Evolutionary conservation across 2,888 invertebrate genomes (phyloP).

Genomic region (Cantharis lateralis): DNA sequence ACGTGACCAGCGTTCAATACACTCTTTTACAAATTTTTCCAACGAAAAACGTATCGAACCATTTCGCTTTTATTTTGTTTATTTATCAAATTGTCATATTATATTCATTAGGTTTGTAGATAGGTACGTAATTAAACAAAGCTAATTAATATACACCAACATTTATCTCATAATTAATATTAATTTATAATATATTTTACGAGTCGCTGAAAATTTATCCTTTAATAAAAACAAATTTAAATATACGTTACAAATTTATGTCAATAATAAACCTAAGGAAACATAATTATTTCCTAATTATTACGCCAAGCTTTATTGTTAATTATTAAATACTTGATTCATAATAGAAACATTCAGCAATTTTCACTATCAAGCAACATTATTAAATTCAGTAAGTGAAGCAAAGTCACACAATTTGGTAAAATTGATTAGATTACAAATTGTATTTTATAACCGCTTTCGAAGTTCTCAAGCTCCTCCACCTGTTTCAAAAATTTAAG

Average conservation of each 20-base stretch:
- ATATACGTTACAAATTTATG: background rate
- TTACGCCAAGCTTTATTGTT: background rate
- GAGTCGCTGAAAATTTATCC: background rate
- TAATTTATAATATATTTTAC: background rate
- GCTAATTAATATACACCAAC: background rate
- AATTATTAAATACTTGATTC: background rate
- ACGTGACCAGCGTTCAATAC: background rate
- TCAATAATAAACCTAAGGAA: background rate
- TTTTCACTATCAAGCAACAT: background rate
- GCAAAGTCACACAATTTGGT: background rate
- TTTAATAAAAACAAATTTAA: background rate
- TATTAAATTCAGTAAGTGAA: background rate
- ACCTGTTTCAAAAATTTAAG: background rate
- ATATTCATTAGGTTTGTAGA: background rate
- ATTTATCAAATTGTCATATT: background rate
- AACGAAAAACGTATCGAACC: background rate
- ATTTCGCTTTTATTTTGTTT: background rate
- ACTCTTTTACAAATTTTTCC: background rate
- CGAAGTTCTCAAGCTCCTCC: background rate
- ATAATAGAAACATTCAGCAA: background rate
- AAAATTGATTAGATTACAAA: background rate
- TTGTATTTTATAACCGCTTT: background rate
- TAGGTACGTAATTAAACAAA: background rate
- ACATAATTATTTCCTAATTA: background rate
- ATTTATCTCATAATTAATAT: background rate